phyloP scores from a whole-genome alignment of 2,797 vertebrate species.

The Lutjanus campechanus region DNA sequence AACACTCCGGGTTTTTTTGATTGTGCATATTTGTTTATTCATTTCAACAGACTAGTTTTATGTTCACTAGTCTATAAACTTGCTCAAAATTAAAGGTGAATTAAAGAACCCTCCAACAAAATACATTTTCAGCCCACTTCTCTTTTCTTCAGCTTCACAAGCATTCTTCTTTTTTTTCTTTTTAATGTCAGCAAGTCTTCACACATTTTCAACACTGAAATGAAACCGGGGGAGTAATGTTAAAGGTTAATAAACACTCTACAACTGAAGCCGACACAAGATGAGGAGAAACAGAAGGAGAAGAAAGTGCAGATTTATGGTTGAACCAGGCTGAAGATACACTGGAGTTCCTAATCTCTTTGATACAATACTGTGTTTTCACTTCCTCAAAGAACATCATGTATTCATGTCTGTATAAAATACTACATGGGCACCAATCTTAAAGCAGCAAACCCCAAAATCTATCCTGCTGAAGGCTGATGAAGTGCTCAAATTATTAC shows the following conservation, averaged over 20 bases:
- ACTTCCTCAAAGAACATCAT: slow-evolving; percentile 30
- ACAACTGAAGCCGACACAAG: slow-evolving; percentile 29
- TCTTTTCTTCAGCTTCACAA: slow-evolving; percentile 40
- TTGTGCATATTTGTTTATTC: slow-evolving; percentile 84
- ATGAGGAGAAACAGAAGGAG: slow-evolving; percentile 36
- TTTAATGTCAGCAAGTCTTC: slow-evolving; percentile 50
- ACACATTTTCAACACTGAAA: slow-evolving; percentile 71
- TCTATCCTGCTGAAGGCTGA: not conserved
- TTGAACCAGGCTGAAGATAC: slow-evolving; percentile 39
- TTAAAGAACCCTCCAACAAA: slow-evolving; percentile 63
- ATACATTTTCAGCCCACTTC: slow-evolving; percentile 8
- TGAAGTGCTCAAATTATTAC: slow-evolving; percentile 13
- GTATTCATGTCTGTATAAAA: slow-evolving; percentile 36
- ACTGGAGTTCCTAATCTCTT: slow-evolving; percentile 37
- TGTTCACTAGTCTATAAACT: slow-evolving; percentile 60
- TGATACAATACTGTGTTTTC: slow-evolving; percentile 69
- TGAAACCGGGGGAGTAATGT: slow-evolving; percentile 44
- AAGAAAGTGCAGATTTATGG: slow-evolving; percentile 48
- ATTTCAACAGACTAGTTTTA: slow-evolving; percentile 71
- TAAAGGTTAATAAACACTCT: slow-evolving; percentile 47
- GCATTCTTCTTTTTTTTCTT: slow-evolving; percentile 22
- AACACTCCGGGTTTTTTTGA: slow-evolving; percentile 36
- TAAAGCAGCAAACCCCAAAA: slow-evolving; percentile 26
- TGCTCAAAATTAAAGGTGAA: slow-evolving; percentile 71
- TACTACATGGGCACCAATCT: slow-evolving; percentile 10